Evolutionary conservation across 2,888 invertebrate genomes (phyloP), one percentile per base, ranked within the genome.

Genomic region (Brachypterus glaber): DNA sequence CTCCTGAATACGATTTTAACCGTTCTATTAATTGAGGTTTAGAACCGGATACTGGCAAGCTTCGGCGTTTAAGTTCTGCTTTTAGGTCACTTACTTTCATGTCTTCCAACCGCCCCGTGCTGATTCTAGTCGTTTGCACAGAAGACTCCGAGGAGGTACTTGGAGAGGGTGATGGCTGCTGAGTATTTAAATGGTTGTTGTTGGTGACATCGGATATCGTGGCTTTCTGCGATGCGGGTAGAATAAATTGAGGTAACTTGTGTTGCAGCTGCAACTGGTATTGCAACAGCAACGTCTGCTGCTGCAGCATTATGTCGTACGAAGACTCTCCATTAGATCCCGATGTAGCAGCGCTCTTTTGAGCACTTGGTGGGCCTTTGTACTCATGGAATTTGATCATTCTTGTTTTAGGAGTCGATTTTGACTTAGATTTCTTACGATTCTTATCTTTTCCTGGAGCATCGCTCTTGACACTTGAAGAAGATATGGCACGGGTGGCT

Each of bases 361-460:
- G 86, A 12, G 90, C 87, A 43, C 63, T 64, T 7, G 93, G 91
- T 17, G 91, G 91, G 24, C 91, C 91, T 68, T 90, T 90, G 65
- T 91, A 90, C 66, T 96, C 96, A 66, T 96, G 95, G 67, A 96
- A 96, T 69, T 96, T 96, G 55, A 96, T 93, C 37, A 87, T 86
- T 51, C 87, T 76, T 13, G 85, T 75, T 64, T 90, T 90, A 1
- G 86, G 81, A 39, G 79, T 75, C 15, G 77, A 77, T 65, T 88
- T 88, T 26, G 81, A 80, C 62, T 88, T 88, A 13, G 77, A 77
- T 61, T 87, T 87, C 62, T 87, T 90, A 55, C 76, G 67, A 60
- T 83, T 87, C 67, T 77, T 86, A 67, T 85, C 85, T 59, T 81
- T 86, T 41, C 82, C 84, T 29, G 73, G 76, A 12, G 72, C 73